Base-by-base conservation (phyloP, 2,797 vertebrate species). In the Epinephelus malabaricus region DNA sequence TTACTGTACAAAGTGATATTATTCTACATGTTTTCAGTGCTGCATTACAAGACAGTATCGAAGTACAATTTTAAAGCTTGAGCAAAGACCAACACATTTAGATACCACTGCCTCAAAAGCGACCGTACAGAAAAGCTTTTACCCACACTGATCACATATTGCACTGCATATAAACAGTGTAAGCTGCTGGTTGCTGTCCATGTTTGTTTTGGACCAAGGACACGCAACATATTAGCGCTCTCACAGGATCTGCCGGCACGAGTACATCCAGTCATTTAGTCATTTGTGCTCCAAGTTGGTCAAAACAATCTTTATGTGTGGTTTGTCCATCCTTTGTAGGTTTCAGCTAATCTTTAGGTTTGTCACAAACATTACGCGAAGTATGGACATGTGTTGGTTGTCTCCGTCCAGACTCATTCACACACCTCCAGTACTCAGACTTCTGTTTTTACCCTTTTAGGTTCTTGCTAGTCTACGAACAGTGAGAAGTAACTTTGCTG, bases 391-490 rank as follows among this genome's bases (percentile, higher is more conserved):
- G 55, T 59, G 25, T 62, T 38, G 0, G 3, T 14, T 61, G 18
- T 69, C 15, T 67, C 13, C 55, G n/a, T 13, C 27, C 3, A 38
- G 1, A 5, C 12, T 1, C 50, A 6, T 46, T 65, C 38, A 78
- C 43, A n/a, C 6, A 8, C 11, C 25, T 64, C 15, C 19, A 53
- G 14, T 15, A 19, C 58, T 69, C 50, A 61, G 5, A 12, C 14
- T 19, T 59, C 45, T 72, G 18, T 17, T 75, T 47, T 68, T 62
- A 23, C 43, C 23, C 5, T 70, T 53, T 65, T 75, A 98, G 98
- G 97, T 99, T 86, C 94, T 99, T 81, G 98, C 98, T 87, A 99
- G 98, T 86, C 95, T 99, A 53, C 92, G 95, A 82, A 98, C 97
- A 0, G 95, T 99, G 58, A 96, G 97, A 58, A 97, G 91, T 87